These are phyloP conservation scores for Steinernema scapterisci DNA, from an alignment of 2,888 invertebrate species.

Conservation along the genomic window DNA sequence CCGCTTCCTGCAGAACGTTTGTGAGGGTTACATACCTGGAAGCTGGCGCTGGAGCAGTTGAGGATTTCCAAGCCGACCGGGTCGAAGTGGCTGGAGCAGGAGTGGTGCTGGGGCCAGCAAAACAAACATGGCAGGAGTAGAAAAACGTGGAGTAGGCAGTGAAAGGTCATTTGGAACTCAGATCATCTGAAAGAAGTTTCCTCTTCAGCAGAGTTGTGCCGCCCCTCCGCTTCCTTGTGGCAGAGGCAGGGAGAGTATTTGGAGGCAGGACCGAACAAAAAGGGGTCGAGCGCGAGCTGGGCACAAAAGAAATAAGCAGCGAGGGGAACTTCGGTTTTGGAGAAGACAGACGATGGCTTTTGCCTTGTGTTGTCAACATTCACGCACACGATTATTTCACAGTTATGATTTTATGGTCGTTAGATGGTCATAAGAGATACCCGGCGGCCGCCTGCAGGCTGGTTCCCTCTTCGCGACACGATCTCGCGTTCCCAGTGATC, in stretches of 20 bases:
- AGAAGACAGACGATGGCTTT: not conserved
- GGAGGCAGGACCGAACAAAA: not conserved
- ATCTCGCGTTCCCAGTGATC: not conserved
- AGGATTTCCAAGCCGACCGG: constrained; percentile 3
- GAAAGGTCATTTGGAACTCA: constrained; percentile 24
- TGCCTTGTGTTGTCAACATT: not conserved
- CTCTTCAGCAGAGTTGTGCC: constrained; percentile 6
- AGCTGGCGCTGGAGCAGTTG: constrained; percentile 5
- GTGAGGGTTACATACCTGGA: not conserved
- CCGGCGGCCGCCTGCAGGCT: not conserved
- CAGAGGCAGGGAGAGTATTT: constrained; percentile 1
- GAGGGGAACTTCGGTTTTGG: not conserved
- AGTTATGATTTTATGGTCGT: constrained; percentile 29
- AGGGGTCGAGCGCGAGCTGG: not conserved
- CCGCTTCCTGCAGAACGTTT: not conserved
- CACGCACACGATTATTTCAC: not conserved
- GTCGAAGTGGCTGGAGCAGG: constrained; percentile 10
- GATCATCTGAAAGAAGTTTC: constrained; percentile 25
- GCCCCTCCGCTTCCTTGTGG: not conserved
- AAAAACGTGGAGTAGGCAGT: not conserved
- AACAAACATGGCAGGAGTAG: not conserved
- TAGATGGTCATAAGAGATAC: constrained; percentile 31
- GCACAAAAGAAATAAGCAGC: constrained; percentile 9
- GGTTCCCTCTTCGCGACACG: not conserved
- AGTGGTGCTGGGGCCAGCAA: constrained; percentile 19